Base-by-base conservation (phyloP, 2,113 vertebrate species). In the Poecile atricapillus region DNA sequence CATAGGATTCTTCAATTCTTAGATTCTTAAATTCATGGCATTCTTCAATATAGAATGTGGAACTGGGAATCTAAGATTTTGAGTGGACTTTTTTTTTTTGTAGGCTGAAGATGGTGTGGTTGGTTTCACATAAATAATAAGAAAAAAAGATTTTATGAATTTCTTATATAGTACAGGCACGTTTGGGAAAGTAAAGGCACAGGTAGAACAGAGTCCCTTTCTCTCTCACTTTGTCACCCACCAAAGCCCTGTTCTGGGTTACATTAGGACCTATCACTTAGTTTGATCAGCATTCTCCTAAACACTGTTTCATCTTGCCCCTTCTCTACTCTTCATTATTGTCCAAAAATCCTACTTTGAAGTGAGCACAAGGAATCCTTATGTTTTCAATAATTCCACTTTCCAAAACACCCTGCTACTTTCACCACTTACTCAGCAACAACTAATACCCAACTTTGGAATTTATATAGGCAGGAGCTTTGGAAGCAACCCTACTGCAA, bases 401-500 rank as follows among this genome's bases (percentile, higher is more conserved):
- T 92, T 13, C 28, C 71, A 82, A 94, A 87, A 94, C 78, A 69
- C 11, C 11, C 44, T 62, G 20, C 60, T 41, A 15, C 56, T 86
- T 92, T 82, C 79, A 71, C 82, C 81, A 78, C 60, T 83, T 88
- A 77, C 62, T 88, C 56, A 68, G 83, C 56, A 94, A 41, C 50
- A 70, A 46, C 73, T 63, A 60, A 44, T 39, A 25, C 47, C 65
- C 43, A 96, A 47, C 78, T 86, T 63, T 2, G 8, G 76, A 81
- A 94, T 90, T 95, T 86, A 83, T 87, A 62, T 5, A 56, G 53
- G 65, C 73, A 76, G 60, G 92, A 82, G 86, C 73, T 89, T 19
- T 94, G 86, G 65, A 96, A 73, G 68, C 64, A 44, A 83, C 89
- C 75, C 60, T 86, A 3, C 68, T 90, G 90, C 85, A 90, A 83